Evolutionary conservation across 2,113 vertebrate species (phyloP).

Genomic region (Pelecanoides urinatrix): DNA sequence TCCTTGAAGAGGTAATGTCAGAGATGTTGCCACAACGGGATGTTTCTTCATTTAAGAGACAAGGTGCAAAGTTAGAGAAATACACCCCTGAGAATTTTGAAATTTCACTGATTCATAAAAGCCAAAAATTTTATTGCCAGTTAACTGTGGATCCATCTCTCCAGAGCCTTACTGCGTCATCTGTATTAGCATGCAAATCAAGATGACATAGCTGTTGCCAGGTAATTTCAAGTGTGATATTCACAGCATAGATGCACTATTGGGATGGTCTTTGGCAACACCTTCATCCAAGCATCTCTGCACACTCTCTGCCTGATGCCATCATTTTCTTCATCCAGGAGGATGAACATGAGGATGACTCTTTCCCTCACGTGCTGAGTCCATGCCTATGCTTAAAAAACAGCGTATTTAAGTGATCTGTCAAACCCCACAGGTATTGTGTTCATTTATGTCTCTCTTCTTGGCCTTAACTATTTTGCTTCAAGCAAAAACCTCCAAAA

Average conservation of each 20-base stretch:
- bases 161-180: neutral
- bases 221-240: neutral
- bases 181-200: neutral
- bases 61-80: conserved; percentile 32
- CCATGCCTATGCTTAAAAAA: neutral
- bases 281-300: neutral
- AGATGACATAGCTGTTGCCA: neutral
- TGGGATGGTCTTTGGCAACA: neutral
- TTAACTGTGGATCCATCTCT: neutral
- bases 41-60: neutral
- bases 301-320: neutral
- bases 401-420: neutral
- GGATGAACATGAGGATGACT: neutral
- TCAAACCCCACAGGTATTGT: neutral
- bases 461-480: neutral
- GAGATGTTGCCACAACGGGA: neutral
- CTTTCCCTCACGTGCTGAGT: neutral
- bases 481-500: neutral
- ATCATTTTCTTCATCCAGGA: neutral
- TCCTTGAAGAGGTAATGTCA: neutral
- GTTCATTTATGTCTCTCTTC: neutral
- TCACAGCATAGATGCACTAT: neutral
- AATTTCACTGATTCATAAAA: neutral
- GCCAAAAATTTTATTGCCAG: neutral
- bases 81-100: neutral